Percentiles rank a stretch among this genome's conserved stretches.
phyloP scores from a whole-genome alignment of 2,797 vertebrate species.

The Gallirallus australis region DNA sequence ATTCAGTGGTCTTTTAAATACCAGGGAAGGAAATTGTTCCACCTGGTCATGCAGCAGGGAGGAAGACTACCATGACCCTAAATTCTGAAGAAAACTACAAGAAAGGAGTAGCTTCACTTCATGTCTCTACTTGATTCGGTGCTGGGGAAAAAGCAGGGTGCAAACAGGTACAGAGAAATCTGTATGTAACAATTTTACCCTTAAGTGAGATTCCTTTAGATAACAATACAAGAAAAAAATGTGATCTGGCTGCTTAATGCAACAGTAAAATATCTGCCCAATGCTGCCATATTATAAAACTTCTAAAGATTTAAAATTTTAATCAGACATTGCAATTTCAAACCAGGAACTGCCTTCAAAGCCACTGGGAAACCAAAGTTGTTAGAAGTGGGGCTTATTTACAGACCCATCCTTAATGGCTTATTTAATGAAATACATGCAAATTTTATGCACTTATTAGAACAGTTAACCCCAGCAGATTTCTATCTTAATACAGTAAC shows the following conservation, averaged over 20 bases:
- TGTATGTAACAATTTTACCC: background rate
- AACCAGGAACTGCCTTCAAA: background rate
- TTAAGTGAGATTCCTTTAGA: background rate
- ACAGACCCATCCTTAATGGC: background rate
- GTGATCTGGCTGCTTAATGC: background rate
- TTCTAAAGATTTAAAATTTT: background rate
- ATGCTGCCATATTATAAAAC: background rate
- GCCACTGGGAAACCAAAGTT: background rate
- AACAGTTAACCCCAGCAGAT: background rate
- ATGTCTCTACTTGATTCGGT: background rate
- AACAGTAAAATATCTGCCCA: background rate
- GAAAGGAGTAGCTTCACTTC: background rate
- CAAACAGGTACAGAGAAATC: background rate
- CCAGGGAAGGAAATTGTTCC: background rate
- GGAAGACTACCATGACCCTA: background rate
- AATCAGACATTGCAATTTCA: background rate
- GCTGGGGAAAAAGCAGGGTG: background rate
- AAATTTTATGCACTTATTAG: constrained; percentile 5
- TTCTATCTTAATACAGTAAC: background rate
- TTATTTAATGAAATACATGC: background rate
- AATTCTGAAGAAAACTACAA: background rate
- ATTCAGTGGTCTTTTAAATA: background rate
- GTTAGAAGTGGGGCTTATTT: constrained; percentile 28
- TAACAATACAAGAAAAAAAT: background rate
- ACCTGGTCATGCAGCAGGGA: background rate